Base-by-base conservation (phyloP, 2,888 invertebrate genomes). In the Stenoptilia bipunctidactyla region DNA sequence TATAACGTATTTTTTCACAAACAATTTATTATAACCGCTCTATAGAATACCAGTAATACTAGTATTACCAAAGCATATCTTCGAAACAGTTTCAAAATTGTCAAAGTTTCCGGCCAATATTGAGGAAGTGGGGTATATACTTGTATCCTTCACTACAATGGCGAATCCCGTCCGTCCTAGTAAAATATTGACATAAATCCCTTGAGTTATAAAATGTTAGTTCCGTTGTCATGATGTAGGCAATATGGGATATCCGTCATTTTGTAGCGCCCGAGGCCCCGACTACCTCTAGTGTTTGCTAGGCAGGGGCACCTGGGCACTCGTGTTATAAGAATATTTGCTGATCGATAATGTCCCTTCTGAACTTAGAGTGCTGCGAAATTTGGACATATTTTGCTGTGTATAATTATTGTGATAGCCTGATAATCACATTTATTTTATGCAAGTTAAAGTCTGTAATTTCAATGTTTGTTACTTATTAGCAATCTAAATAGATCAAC, bases 141-240 rank as follows among this genome's bases (percentile, higher is more conserved):
- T 44, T 41, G 50, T 50, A 50, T 50, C 49, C 49, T 48, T 47
- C 43, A n/a, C n/a, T n/a, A 3, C 20, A 20, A 20, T 20, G 20
- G 20, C 8, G 20, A 8, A 8, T 5, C 20, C 20, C 20, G 8
- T 20, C 55, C 55, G 58, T 65, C 82, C 83, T 83, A 80, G 71
- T 83, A 77, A 77, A 83, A 83, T 83, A 82, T 83, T 83, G 77
- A 82, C 83, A 80, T 71, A 79, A 80, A 82, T 79, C 82, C 83
- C 82, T 80, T 79, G 80, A 82, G 77, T 82, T 83, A 82, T 82
- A 82, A 83, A 83, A 82, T 79, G 68, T 72, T 74, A 66, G 76
- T 76, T 71, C 70, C 76, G 71, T 20, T 20, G 20, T 20, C 20
- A 20, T 20, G 62, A 68, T 70, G 73, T 71, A 68, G 68, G 74